A percentile compares a stretch with the other conserved stretches of the same genome.
Conservation (phyloP, 2,113 vertebrate species). For the Nothoprocta pentlandii region DNA sequence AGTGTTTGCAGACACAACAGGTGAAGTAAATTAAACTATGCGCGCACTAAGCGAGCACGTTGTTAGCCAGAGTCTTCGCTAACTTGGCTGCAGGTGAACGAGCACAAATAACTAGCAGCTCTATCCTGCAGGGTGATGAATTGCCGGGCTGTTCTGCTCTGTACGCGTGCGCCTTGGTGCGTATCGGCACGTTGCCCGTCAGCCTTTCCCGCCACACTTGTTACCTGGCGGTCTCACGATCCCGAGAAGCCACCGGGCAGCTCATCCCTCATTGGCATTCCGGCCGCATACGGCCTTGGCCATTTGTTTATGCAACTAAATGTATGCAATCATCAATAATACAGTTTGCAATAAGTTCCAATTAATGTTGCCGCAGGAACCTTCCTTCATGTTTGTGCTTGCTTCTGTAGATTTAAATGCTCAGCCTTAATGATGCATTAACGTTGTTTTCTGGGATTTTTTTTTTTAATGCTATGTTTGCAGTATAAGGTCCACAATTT, state of each 20-base stretch:
- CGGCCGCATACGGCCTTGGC: not conserved
- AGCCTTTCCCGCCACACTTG: not conserved
- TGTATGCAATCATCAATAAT: constrained; percentile 19
- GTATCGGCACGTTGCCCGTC: not conserved
- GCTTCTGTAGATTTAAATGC: constrained; percentile 28
- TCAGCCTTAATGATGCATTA: constrained; percentile 43
- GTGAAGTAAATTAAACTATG: constrained; percentile 48
- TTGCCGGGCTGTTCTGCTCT: not conserved
- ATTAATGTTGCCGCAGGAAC: constrained; percentile 28
- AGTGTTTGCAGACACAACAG: constrained; percentile 22
- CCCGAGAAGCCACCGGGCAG: not conserved
- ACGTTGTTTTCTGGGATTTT: not conserved
- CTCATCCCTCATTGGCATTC: not conserved
- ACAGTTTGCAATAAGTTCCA: not conserved
- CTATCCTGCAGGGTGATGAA: not conserved
- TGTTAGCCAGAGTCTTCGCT: not conserved
- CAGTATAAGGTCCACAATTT: constrained; percentile 31
- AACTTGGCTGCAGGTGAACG: not conserved
- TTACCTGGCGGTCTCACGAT: not conserved
- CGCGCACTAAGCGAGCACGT: not conserved
- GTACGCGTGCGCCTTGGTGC: fast-evolving
- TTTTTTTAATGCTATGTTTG: not conserved
- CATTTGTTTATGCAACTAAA: constrained; percentile 10
- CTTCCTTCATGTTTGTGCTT: constrained; percentile 21
- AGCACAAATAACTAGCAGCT: not conserved